These are phyloP conservation scores for Periophthalmodon schlosseri DNA, from an alignment of 2,113 vertebrate genomes.

Conservation along the genomic window DNA sequence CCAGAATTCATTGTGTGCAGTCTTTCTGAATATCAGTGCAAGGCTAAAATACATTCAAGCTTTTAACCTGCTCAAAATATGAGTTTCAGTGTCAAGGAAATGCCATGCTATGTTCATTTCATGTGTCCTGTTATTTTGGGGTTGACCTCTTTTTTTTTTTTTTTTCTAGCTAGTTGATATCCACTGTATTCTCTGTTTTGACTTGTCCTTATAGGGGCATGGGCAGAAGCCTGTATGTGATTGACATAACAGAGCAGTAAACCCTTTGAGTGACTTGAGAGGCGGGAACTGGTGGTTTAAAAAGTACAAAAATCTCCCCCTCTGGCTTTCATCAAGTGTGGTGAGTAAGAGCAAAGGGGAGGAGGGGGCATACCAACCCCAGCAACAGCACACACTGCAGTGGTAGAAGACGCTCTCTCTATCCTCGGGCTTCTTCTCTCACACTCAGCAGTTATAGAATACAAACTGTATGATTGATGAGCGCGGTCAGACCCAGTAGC, in stretches of 20 bases:
- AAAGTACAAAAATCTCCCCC: conserved; percentile 25
- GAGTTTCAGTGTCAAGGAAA: no score
- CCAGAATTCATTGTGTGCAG: no score
- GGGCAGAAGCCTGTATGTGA: conserved; percentile 43
- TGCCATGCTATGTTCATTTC: neutral
- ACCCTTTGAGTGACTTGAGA: conserved; percentile 53
- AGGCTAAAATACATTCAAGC: no score
- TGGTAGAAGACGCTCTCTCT: conserved; percentile 35
- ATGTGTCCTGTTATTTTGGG: neutral
- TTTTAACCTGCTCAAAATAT: no score
- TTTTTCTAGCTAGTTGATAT: neutral
- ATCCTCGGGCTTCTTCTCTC: conserved; percentile 7
- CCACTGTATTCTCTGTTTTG: neutral
- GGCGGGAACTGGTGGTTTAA: conserved; percentile 40
- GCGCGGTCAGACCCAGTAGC: conserved; percentile 9
- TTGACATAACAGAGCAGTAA: conserved; percentile 43
- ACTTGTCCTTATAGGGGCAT: conserved; percentile 40
- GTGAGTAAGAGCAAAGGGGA: conserved; percentile 35
- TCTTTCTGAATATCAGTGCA: no score
- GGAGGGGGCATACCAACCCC: conserved; percentile 20
- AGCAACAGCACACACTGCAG: conserved; percentile 32
- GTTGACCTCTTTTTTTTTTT: neutral
- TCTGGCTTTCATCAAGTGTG: conserved; percentile 70
- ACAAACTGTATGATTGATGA: conserved; percentile 32
- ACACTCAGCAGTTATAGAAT: conserved; percentile 2